Conservation (phyloP, 2,113 vertebrate species). For the Channa argus region DNA sequence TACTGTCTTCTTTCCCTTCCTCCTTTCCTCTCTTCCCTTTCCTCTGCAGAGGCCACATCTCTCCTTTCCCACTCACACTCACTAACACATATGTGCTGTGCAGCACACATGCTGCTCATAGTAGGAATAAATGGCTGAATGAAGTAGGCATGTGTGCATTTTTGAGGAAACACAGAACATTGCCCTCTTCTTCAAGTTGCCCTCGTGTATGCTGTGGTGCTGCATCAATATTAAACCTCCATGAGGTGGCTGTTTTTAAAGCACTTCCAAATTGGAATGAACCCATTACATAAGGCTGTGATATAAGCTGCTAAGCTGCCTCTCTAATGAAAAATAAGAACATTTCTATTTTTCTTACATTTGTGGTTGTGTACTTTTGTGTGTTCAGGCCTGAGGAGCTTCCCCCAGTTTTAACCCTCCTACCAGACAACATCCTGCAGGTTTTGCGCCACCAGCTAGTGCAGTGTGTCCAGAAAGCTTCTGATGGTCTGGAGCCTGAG, state of each 20-base stretch:
- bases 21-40: slow-evolving; percentile 6
- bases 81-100: slow-evolving; percentile 14
- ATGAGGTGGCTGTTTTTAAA: neutral
- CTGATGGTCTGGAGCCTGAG: slow-evolving; percentile 93
- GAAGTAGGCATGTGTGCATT: slow-evolving; percentile 20
- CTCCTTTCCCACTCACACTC: slow-evolving; percentile 32
- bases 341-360: no score
- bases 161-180: slow-evolving; percentile 2
- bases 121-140: slow-evolving; percentile 1
- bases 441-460: slow-evolving; percentile 94
- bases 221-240: neutral
- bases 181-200: neutral
- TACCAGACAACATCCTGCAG: slow-evolving; percentile 98
- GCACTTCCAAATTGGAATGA: neutral
- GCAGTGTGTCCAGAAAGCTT: slow-evolving; percentile 96
- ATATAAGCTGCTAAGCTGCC: neutral
- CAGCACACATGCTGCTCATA: slow-evolving; percentile 25
- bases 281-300: neutral
- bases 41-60: slow-evolving; percentile 60
- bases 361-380: neutral
- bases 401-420: slow-evolving; percentile 93
- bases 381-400: slow-evolving; percentile 90
- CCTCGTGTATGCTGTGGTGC: neutral
- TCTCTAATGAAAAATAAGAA: neutral
- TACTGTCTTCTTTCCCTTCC: neutral